phyloP scores from a whole-genome alignment of 2,888 invertebrate species.

The Liopterus haemorrhoidalis region DNA sequence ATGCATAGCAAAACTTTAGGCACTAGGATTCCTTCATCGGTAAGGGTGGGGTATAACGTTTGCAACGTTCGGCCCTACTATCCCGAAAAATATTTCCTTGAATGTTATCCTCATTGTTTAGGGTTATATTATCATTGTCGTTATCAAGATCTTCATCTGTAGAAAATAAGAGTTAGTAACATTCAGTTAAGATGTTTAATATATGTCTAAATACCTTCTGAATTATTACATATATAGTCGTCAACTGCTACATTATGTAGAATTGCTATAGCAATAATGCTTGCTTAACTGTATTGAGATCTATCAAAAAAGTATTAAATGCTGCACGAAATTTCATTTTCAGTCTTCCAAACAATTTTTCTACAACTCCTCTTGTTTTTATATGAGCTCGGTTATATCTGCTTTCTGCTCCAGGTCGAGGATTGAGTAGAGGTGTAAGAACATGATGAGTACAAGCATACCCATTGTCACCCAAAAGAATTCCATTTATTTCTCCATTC shows the following conservation, averaged over 20 bases:
- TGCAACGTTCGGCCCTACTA: not conserved
- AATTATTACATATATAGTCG: too few relatives aligned
- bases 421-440: constrained; percentile 12
- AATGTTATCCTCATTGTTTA: not conserved
- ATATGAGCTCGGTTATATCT: constrained; percentile 11
- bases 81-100: constrained; percentile 3
- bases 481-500: constrained; percentile 8
- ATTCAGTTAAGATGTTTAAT: not conserved
- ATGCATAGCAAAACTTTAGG: too few relatives aligned
- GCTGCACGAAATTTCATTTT: constrained; percentile 9
- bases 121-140: not conserved
- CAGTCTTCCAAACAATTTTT: constrained; percentile 10
- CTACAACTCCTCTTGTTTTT: constrained; percentile 7
- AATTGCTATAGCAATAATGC: constrained; percentile 12
- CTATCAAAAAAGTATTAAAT: constrained; percentile 7
- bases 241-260: constrained; percentile 15
- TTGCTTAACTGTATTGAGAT: constrained; percentile 9
- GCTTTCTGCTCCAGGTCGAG: constrained; percentile 1
- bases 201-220: constrained; percentile 1
- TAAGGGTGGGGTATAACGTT: too few relatives aligned
- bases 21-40: too few relatives aligned
- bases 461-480: constrained; percentile 13
- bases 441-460: constrained; percentile 10
- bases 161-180: constrained; percentile 9
- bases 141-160: not conserved